Percentiles rank a stretch among this genome's conserved stretches.
These are phyloP conservation scores for Penaeus japonicus DNA, from an alignment of 1,140 invertebrate genomes.

Conservation along the genomic window DNA sequence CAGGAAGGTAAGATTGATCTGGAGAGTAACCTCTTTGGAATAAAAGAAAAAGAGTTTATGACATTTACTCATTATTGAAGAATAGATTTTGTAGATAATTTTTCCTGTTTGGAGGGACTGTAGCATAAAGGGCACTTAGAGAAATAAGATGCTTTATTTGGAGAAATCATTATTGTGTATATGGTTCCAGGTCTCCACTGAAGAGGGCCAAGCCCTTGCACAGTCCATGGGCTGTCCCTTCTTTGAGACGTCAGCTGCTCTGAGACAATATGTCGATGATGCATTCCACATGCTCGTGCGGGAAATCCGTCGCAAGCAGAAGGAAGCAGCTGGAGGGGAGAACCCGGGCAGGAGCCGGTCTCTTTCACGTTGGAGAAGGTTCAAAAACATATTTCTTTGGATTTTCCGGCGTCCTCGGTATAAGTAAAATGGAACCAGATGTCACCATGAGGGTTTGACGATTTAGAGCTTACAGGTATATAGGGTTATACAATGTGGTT, in stretches of 20 bases:
- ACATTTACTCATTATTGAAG: neutral
- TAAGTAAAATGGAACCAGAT: conserved; percentile 20
- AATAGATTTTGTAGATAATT: neutral
- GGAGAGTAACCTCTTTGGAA: neutral
- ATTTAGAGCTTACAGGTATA: no score
- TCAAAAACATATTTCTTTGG: conserved; percentile 47
- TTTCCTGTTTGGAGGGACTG: neutral
- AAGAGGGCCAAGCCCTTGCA: conserved; percentile 60
- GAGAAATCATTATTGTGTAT: neutral
- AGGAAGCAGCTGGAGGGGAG: conserved; percentile 10
- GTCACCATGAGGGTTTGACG: no score
- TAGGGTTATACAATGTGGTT: no score
- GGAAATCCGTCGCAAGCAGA: conserved; percentile 34
- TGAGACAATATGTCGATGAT: conserved; percentile 57
- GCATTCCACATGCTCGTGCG: conserved; percentile 52
- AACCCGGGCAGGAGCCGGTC: neutral
- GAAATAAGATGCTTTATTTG: neutral
- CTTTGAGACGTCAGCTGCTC: conserved; percentile 62
- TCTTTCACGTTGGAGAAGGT: conserved; percentile 38
- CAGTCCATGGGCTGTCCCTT: conserved; percentile 61
- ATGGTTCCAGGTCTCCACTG: conserved; percentile 61
- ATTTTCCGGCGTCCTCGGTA: conserved; percentile 42
- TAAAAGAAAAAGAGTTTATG: neutral
- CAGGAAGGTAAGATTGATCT: conserved; percentile 70
- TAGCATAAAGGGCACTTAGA: neutral